These are phyloP conservation scores for Diploptera punctata DNA, from an alignment of 2,888 invertebrate genomes.

Conservation along the genomic window DNA sequence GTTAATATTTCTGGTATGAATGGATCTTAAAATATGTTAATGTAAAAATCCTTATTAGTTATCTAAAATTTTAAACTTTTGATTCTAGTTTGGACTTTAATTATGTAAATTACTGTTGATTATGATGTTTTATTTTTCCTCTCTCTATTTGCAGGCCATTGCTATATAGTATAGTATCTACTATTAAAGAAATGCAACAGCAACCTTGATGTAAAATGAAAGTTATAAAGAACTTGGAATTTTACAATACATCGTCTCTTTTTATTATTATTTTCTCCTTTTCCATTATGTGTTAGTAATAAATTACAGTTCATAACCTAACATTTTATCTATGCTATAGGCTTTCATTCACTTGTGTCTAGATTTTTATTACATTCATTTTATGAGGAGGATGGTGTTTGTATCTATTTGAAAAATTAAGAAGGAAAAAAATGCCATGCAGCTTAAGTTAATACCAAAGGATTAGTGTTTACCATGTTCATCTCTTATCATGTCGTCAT, in stretches of 20 bases:
- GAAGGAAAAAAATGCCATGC: no score
- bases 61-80: no score
- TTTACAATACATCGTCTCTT: background rate
- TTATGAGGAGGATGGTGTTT: no score
- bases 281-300: background rate
- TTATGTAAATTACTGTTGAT: background rate
- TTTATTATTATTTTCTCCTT: background rate
- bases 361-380: background rate
- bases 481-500: no score
- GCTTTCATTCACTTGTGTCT: background rate
- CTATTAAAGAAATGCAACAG: background rate
- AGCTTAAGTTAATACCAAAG: no score
- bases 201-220: background rate
- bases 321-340: background rate
- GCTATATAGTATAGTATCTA: background rate
- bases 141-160: background rate
- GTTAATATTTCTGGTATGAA: no score
- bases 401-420: no score
- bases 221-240: background rate
- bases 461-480: no score
- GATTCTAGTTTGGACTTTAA: no score
- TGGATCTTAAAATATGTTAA: no score
- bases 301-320: background rate
- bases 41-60: no score
- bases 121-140: background rate